Percentiles rank a stretch among this genome's conserved stretches.
Evolutionary conservation across 2,888 invertebrate species (phyloP).

Genomic region (Pediacus dermestoides): DNA sequence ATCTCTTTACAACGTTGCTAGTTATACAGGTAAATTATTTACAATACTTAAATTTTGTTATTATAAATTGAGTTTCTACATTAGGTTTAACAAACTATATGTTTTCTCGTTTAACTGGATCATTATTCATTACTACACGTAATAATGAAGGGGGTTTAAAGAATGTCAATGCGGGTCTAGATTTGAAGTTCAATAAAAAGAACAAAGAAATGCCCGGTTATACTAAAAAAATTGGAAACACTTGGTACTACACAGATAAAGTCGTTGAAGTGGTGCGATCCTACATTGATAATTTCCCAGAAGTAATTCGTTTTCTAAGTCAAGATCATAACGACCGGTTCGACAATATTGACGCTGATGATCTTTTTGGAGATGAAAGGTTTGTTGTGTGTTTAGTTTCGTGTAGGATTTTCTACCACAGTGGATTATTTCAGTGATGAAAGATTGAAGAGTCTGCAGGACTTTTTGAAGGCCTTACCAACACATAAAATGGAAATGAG

Average conservation of each 20-base stretch:
- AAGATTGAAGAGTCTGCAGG: slow-evolving; percentile 51
- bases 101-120: slow-evolving; percentile 83
- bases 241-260: slow-evolving; percentile 80
- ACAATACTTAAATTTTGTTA: background rate
- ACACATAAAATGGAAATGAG: slow-evolving; percentile 60
- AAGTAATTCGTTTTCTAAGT: slow-evolving; percentile 63
- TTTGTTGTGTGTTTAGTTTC: slow-evolving; percentile 18
- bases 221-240: slow-evolving; percentile 64
- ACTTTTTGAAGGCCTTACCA: slow-evolving; percentile 72
- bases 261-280: slow-evolving; percentile 65
- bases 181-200: slow-evolving; percentile 84
- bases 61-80: background rate
- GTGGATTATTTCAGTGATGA: slow-evolving; percentile 47
- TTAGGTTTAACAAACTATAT: slow-evolving; percentile 64
- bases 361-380: slow-evolving; percentile 56
- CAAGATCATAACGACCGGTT: slow-evolving; percentile 42
- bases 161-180: slow-evolving; percentile 81
- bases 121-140: slow-evolving; percentile 61
- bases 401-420: background rate
- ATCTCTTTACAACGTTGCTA: slow-evolving; percentile 57
- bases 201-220: slow-evolving; percentile 76
- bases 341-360: slow-evolving; percentile 65
- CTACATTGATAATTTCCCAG: slow-evolving; percentile 71
- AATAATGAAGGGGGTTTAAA: slow-evolving; percentile 45
- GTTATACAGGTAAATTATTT: slow-evolving; percentile 52